phyloP scores from a whole-genome alignment of 1,140 invertebrate genomes.

The Radopholus similis region DNA sequence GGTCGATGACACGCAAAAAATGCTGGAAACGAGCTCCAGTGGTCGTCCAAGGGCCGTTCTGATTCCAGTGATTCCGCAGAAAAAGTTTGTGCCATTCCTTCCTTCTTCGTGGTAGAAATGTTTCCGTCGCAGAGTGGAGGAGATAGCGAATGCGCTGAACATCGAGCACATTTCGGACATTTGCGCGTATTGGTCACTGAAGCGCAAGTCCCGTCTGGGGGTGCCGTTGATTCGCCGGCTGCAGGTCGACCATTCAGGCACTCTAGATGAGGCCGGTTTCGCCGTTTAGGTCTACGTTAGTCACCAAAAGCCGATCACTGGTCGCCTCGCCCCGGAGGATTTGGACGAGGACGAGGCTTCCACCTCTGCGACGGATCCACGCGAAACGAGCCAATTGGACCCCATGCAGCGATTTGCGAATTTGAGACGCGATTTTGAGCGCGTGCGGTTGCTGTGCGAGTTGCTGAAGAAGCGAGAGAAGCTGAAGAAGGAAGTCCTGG shows the following conservation, averaged over 20 bases:
- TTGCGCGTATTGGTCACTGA: constrained; percentile 76
- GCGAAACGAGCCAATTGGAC: background rate
- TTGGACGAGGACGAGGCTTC: background rate
- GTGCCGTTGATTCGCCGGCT: constrained; percentile 80
- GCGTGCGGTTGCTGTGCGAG: constrained; percentile 35
- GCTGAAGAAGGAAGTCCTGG: constrained; percentile 31
- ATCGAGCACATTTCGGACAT: constrained; percentile 33
- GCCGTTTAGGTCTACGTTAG: constrained; percentile 11
- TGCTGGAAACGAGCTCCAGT: constrained; percentile 7
- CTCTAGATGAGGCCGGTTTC: background rate
- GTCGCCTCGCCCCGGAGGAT: background rate
- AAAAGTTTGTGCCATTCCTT: too few species aligned
- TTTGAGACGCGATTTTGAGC: constrained; percentile 32
- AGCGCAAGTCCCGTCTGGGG: constrained; percentile 88
- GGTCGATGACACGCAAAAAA: constrained; percentile 28
- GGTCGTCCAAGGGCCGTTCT: constrained; percentile 13
- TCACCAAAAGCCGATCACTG: constrained; percentile 9
- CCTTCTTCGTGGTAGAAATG: background rate
- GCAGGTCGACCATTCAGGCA: constrained; percentile 45
- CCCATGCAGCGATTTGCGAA: background rate
- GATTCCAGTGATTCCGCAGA: constrained; percentile 35
- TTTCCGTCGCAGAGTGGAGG: constrained; percentile 20
- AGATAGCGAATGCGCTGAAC: constrained; percentile 28
- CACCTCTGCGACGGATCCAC: background rate
- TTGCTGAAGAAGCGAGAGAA: constrained; percentile 44